These are phyloP conservation scores for Netelia inedita DNA, from an alignment of 2,888 invertebrate genomes.

Conservation along the genomic window DNA sequence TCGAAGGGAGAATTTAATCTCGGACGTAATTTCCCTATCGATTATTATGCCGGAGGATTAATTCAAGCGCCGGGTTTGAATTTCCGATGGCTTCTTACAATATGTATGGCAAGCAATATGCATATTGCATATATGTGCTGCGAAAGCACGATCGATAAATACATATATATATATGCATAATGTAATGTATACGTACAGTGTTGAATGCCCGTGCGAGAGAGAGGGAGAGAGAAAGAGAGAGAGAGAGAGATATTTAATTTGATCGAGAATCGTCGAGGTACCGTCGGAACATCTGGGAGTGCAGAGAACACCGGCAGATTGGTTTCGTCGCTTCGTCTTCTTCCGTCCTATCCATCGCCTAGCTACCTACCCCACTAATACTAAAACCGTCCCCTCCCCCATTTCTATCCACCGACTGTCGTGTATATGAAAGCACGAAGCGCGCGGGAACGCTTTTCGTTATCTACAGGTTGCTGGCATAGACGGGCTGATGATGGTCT, in stretches of 20 bases:
- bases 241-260: constrained; percentile 43
- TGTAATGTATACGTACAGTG: no score
- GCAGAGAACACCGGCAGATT: constrained; percentile 20
- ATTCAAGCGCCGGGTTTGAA: not conserved
- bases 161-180: no score
- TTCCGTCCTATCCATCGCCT: constrained; percentile 12
- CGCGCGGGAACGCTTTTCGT: constrained; percentile 40
- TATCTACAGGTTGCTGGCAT: constrained; percentile 61
- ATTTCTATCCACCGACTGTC: no score
- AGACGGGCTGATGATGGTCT: constrained; percentile 17
- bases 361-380: not conserved
- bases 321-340: constrained; percentile 40
- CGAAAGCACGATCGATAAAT: no score
- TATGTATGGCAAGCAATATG: not conserved
- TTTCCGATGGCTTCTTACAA: not conserved
- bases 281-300: constrained; percentile 21
- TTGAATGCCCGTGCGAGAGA: no score
- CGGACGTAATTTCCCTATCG: constrained; percentile 5
- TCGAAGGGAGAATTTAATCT: constrained; percentile 1
- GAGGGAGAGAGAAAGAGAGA: no score
- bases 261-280: constrained; percentile 34
- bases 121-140: no score
- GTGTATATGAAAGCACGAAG: constrained; percentile 21
- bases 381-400: no score
- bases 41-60: constrained; percentile 15